Base-by-base conservation (phyloP, 2,888 invertebrate species). In the Pandemis cinnamomeana region DNA sequence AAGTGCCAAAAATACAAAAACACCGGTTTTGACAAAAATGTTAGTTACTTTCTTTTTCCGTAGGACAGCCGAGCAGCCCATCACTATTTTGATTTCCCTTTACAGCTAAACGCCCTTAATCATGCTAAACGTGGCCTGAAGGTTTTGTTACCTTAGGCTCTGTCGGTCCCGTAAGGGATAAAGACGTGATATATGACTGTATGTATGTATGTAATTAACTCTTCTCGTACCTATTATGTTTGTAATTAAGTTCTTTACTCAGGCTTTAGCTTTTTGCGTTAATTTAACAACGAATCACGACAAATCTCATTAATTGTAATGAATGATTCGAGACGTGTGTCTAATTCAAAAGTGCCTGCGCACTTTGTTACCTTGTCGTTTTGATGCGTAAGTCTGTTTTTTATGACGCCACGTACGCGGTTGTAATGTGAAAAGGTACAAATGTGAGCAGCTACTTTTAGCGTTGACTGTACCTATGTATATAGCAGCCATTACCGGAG, bases 251-350 rank as follows among this genome's bases (percentile, higher is more conserved):
- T 11, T 36, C 27, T 36, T 36, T 36, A 36, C 27, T 11, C 46
- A 46, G 27, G 3, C 27, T 58, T 58, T 51, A 10, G 27, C 58
- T 58, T 53, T 53, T 53, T 58, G 58, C 27, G 55, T 55, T 20
- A 6, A 55, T 27, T 27, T 20, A 10, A 27, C 58, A 27, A 58
- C 58, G 11, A 27, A 27, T 27, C 11, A 58, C 27, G 15, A 20
- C 15, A 7, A 55, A 55, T 55, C 53, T 55, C 20, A 58, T 58
- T 58, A 58, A 58, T 58, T 27, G 58, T 58, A 58, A 58, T 58
- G 27, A 58, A 58, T 58, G 58, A 27, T 58, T 58, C 27, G 27
- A 58, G 4, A 8, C 27, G 27, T 10, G 11, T 10, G 27, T 6
- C 27, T 11, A 46, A 46, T 27, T 27, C 27, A 58, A 4, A 58